Conservation (phyloP, 2,888 invertebrate species). For the Drymonia ruficornis region DNA sequence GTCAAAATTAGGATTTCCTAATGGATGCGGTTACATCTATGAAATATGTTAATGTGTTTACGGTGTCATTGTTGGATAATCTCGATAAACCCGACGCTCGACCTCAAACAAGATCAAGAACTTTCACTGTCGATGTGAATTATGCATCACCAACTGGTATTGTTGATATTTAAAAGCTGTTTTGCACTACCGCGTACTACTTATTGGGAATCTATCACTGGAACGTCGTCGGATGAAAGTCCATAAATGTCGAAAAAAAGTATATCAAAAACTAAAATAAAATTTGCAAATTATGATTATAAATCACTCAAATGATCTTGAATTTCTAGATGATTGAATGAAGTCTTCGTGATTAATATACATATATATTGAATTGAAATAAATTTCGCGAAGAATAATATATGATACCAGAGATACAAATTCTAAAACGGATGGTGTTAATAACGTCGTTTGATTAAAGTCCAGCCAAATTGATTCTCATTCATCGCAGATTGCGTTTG, state of each 20-base stretch:
- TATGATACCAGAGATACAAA: neutral
- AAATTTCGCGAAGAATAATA: neutral
- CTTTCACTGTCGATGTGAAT: slow-evolving; percentile 63
- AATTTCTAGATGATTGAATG: slow-evolving; percentile 6
- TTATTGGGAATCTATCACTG: slow-evolving; percentile 11
- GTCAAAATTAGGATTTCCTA: neutral
- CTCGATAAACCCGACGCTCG: slow-evolving; percentile 25
- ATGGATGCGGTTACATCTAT: neutral
- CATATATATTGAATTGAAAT: neutral
- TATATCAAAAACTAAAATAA: neutral
- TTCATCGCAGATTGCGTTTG: slow-evolving; percentile 5
- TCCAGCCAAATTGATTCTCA: neutral
- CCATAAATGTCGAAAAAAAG: slow-evolving; percentile 16
- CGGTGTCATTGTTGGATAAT: slow-evolving; percentile 32
- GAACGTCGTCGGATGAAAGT: slow-evolving; percentile 22
- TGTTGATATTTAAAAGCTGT: slow-evolving; percentile 26
- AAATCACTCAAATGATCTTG: neutral
- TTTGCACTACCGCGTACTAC: slow-evolving; percentile 16
- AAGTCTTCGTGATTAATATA: neutral
- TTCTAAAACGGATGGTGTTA: neutral
- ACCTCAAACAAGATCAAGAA: slow-evolving; percentile 45
- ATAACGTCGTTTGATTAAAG: neutral
- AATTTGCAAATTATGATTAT: neutral
- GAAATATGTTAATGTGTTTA: slow-evolving; percentile 22
- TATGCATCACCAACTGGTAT: slow-evolving; percentile 43